These are phyloP conservation scores for Formica exsecta DNA, from an alignment of 1,140 invertebrate species.

Conservation along the genomic window DNA sequence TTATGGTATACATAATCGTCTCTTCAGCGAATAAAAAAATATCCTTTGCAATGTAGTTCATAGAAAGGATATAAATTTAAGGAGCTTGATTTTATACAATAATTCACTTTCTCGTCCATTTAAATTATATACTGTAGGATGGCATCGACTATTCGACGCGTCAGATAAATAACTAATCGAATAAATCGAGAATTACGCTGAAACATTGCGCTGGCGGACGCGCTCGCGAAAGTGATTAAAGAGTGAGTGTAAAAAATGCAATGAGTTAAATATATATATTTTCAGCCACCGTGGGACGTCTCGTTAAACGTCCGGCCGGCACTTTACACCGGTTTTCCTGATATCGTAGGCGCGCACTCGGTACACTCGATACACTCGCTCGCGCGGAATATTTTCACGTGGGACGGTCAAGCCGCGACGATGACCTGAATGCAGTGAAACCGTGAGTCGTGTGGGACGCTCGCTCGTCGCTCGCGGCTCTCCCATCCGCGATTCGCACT, in stretches of 20 bases:
- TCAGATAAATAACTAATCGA: slow-evolving; percentile 19
- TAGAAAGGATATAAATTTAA: not conserved
- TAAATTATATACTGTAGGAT: slow-evolving; percentile 33
- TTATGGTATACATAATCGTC: not conserved
- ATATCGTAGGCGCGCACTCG: slow-evolving; percentile 51
- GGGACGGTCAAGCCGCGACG: slow-evolving; percentile 61
- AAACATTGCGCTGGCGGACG: not conserved
- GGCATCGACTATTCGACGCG: slow-evolving; percentile 31
- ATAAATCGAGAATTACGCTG: slow-evolving; percentile 40
- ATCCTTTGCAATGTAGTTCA: too few relatives aligned
- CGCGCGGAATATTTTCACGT: slow-evolving; percentile 70
- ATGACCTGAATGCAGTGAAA: slow-evolving; percentile 77
- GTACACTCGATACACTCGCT: slow-evolving; percentile 5
- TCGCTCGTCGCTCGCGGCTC: slow-evolving; percentile 33
- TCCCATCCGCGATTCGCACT: slow-evolving; percentile 59
- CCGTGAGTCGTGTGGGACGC: slow-evolving; percentile 60
- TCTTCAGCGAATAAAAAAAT: not conserved
- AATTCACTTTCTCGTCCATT: slow-evolving; percentile 24
- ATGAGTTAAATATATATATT: slow-evolving; percentile 48
- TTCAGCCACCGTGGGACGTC: slow-evolving; percentile 47
- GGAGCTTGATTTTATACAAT: not conserved
- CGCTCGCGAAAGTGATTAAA: slow-evolving; percentile 17
- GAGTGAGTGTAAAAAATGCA: slow-evolving; percentile 33
- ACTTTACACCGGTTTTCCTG: slow-evolving; percentile 47
- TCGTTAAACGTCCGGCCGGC: slow-evolving; percentile 36